phyloP scores from a whole-genome alignment of 2,888 invertebrate species.

The Eubasilissa splendida region DNA sequence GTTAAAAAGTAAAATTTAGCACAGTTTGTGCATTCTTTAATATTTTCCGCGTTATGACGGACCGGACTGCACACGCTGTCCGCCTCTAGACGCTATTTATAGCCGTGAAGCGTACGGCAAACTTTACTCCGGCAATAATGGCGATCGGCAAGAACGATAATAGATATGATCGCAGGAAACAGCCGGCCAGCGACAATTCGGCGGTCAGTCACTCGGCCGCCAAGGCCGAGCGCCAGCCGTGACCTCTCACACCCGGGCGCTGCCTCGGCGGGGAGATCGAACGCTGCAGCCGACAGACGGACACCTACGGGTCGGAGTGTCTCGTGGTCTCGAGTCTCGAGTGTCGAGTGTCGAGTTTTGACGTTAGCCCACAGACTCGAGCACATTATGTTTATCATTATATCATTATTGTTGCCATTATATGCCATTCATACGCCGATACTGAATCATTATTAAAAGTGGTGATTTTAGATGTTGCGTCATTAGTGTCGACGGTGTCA shows the following conservation, averaged over 20 bases:
- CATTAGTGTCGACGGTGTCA: neutral
- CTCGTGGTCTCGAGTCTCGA: neutral
- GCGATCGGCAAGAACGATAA: neutral
- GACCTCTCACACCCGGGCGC: constrained; percentile 31
- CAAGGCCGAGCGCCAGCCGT: constrained; percentile 41
- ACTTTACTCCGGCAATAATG: neutral
- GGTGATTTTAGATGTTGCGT: too few species aligned
- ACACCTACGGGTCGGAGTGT: neutral
- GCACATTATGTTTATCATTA: neutral
- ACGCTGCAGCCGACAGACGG: neutral
- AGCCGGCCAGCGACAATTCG: constrained; percentile 19
- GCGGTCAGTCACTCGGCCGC: constrained; percentile 32
- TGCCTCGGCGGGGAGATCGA: neutral
- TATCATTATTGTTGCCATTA: neutral
- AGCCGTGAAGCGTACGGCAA: neutral
- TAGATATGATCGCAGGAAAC: constrained; percentile 1
- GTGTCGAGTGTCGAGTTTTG: neutral
- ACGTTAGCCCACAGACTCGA: neutral
- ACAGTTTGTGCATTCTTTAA: too few species aligned
- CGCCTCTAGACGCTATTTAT: neutral
- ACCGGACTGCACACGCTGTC: too few species aligned
- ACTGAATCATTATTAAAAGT: too few species aligned
- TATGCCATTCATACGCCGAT: too few species aligned
- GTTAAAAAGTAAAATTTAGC: too few species aligned
- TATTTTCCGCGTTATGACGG: too few species aligned